Conservation (phyloP, 2,113 vertebrate species). For the Entosphenus tridentatus region DNA sequence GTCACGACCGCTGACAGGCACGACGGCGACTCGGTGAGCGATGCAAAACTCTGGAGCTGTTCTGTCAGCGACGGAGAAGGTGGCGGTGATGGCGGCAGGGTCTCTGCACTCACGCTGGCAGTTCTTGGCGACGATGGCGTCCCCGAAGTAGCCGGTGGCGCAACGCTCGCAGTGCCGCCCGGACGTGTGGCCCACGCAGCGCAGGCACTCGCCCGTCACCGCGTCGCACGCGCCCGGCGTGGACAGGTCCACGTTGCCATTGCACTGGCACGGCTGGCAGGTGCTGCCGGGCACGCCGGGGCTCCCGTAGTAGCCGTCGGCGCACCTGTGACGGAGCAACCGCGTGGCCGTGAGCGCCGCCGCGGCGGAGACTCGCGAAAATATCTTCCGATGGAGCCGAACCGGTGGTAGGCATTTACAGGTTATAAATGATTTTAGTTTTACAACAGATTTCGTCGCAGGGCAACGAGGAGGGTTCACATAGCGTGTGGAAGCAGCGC, state of each 20-base stretch:
- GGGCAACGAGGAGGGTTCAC: too few relatives aligned
- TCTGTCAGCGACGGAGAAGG: too few relatives aligned
- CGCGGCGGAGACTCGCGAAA: too few relatives aligned
- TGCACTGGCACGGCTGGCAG: slow-evolving; percentile 62
- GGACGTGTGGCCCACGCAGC: slow-evolving; percentile 54
- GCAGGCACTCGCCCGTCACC: slow-evolving; percentile 62
- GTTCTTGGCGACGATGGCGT: slow-evolving; percentile 46
- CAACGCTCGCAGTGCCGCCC: slow-evolving; percentile 52
- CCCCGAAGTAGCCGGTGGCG: slow-evolving; percentile 60
- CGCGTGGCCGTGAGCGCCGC: background rate
- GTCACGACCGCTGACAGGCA: too few relatives aligned
- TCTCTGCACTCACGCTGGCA: slow-evolving; percentile 59
- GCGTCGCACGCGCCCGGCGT: slow-evolving; percentile 58
- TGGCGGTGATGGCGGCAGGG: too few relatives aligned
- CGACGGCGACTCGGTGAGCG: too few relatives aligned
- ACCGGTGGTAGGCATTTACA: too few relatives aligned
- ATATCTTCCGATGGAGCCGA: too few relatives aligned
- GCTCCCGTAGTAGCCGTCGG: slow-evolving; percentile 62
- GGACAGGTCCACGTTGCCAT: slow-evolving; percentile 64
- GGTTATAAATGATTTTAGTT: too few relatives aligned
- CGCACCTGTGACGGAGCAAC: slow-evolving; percentile 35
- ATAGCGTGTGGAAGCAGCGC: too few relatives aligned
- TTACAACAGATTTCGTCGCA: too few relatives aligned
- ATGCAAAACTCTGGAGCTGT: too few relatives aligned
- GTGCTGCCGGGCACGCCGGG: slow-evolving; percentile 44